Percentiles rank a stretch among this genome's conserved stretches.
phyloP scores from a whole-genome alignment of 1,140 invertebrate species.

The Globodera ellingtonae region DNA sequence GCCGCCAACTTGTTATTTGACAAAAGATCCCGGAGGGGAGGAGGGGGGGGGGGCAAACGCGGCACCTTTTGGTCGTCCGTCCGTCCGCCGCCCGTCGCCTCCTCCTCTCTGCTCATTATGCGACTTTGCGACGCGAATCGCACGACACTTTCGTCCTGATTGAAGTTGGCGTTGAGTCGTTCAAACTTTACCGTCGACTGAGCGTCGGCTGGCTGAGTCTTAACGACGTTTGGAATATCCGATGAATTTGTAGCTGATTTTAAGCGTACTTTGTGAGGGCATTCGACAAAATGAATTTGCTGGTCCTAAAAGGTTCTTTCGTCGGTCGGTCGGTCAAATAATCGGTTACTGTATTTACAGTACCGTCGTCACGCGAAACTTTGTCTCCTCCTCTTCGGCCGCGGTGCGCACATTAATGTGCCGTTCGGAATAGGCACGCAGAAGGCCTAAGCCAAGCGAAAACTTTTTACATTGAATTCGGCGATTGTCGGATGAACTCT shows the following conservation, averaged over 20 bases:
- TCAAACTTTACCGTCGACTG: slow-evolving; percentile 26
- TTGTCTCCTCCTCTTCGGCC: slow-evolving; percentile 39
- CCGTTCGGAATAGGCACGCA: slow-evolving; percentile 43
- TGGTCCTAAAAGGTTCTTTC: slow-evolving; percentile 34
- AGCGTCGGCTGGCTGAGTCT: not conserved
- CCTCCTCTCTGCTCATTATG: not conserved
- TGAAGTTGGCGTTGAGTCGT: slow-evolving; percentile 74
- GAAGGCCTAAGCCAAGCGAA: slow-evolving; percentile 26
- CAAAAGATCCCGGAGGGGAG: not conserved
- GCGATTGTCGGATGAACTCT: too few species aligned
- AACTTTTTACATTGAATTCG: too few species aligned
- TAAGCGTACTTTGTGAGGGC: slow-evolving; percentile 29
- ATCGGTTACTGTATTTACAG: not conserved
- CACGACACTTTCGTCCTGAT: slow-evolving; percentile 78
- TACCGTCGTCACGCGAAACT: slow-evolving; percentile 40
- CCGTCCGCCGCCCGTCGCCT: not conserved
- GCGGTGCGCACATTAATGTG: slow-evolving; percentile 30
- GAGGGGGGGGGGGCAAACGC: too few species aligned
- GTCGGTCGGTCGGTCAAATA: not conserved
- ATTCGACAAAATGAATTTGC: slow-evolving; percentile 51
- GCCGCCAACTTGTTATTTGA: not conserved
- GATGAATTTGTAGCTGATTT: not conserved
- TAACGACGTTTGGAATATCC: not conserved
- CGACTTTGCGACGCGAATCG: slow-evolving; percentile 73
- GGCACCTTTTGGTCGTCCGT: not conserved